Percentiles rank a stretch among this genome's conserved stretches.
These are phyloP conservation scores for Intellagama lesueurii DNA, from an alignment of 2,797 vertebrate species.

Conservation along the genomic window DNA sequence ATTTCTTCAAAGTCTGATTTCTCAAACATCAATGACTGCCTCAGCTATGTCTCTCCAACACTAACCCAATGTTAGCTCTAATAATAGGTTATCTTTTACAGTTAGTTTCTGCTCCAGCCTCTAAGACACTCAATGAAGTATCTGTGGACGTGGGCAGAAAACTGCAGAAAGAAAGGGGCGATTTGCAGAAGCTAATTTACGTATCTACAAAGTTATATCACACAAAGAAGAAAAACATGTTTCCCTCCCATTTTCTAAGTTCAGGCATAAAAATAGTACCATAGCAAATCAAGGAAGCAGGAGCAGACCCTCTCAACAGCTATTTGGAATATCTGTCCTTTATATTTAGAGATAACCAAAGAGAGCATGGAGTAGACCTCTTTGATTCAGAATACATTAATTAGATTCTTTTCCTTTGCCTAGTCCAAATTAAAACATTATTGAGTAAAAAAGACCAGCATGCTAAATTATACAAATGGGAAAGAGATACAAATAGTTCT, in stretches of 20 bases:
- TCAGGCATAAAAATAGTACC: background rate
- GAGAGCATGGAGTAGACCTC: constrained; percentile 2
- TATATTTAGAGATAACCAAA: background rate
- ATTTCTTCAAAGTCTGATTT: too few species aligned
- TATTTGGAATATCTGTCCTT: background rate
- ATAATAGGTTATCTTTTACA: too few species aligned
- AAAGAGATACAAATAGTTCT: constrained; percentile 40
- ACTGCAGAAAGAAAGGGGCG: background rate
- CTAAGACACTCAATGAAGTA: background rate
- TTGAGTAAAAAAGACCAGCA: constrained; percentile 17
- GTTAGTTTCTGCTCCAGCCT: too few species aligned
- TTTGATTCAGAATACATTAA: background rate
- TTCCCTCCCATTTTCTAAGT: background rate
- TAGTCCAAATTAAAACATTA: constrained; percentile 23
- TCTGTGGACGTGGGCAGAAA: background rate
- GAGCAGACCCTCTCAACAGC: background rate
- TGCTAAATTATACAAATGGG: constrained; percentile 17
- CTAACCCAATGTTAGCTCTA: too few species aligned
- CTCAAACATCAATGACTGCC: too few species aligned
- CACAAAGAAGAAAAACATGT: background rate
- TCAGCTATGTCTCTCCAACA: too few species aligned
- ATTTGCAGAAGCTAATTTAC: background rate
- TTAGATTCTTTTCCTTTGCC: background rate
- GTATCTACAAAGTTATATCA: too few species aligned
- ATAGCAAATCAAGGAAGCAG: background rate